These are phyloP conservation scores for Nymphalis polychloros DNA, from an alignment of 2,888 invertebrate genomes.

Conservation along the genomic window DNA sequence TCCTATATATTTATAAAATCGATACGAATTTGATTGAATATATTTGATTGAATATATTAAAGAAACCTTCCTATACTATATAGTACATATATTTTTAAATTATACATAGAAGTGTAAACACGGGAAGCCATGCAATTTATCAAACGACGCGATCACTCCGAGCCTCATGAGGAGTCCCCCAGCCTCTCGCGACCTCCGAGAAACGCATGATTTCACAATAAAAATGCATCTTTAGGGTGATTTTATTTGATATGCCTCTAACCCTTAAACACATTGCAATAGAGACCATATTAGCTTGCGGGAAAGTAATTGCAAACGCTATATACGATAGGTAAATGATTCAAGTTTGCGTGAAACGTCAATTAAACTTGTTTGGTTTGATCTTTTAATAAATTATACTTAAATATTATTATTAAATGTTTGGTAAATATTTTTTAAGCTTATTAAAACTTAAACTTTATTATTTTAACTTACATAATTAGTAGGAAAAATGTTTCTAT, in stretches of 20 bases:
- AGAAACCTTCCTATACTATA: neutral
- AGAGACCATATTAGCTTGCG: neutral
- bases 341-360: constrained; percentile 25
- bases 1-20: too few relatives aligned
- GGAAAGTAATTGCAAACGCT: neutral
- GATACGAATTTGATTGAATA: too few relatives aligned
- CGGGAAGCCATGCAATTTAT: constrained; percentile 22
- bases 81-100: neutral
- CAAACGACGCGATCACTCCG: constrained; percentile 28
- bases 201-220: constrained; percentile 35
- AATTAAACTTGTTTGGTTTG: constrained; percentile 21
- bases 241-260: constrained; percentile 15
- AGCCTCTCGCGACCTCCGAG: constrained; percentile 21
- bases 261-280: neutral
- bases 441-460: too few relatives aligned
- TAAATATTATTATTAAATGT: neutral
- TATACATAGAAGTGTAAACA: constrained; percentile 8
- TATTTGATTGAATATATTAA: too few relatives aligned
- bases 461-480: too few relatives aligned
- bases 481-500: too few relatives aligned
- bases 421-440: too few relatives aligned
- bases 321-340: constrained; percentile 13
- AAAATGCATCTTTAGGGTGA: constrained; percentile 25
- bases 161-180: constrained; percentile 24
- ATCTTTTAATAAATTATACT: constrained; percentile 3